phyloP scores from a whole-genome alignment of 2,113 vertebrate genomes.

The Poeciliopsis retropinna region DNA sequence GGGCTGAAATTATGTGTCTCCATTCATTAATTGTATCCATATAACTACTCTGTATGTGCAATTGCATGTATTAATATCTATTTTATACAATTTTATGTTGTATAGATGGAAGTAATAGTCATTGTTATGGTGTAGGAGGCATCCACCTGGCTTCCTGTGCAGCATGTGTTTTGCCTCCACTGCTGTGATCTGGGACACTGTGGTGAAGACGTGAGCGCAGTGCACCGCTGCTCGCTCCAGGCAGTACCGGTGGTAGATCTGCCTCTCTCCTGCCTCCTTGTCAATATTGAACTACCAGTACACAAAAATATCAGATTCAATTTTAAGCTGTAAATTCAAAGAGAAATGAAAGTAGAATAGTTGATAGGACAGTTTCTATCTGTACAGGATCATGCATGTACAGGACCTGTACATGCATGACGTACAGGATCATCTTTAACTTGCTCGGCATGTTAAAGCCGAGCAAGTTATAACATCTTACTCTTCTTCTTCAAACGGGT shows the following conservation, averaged over 20 bases:
- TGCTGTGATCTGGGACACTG: conserved; percentile 95
- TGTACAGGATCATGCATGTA: no score
- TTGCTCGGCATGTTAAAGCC: no score
- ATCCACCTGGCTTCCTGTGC: conserved; percentile 89
- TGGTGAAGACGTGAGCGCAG: conserved; percentile 94
- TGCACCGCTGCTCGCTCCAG: conserved; percentile 92
- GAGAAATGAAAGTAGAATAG: neutral
- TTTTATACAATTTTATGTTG: no score
- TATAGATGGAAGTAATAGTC: neutral
- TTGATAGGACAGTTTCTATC: neutral
- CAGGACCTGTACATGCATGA: no score
- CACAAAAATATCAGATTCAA: neutral
- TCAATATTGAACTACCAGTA: conserved; percentile 89
- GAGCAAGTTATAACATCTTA: no score
- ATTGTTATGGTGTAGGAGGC: neutral
- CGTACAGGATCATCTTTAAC: no score
- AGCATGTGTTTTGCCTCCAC: conserved; percentile 95
- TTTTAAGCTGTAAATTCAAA: neutral
- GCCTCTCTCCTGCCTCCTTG: conserved; percentile 93
- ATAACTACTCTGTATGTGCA: no score
- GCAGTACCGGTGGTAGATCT: conserved; percentile 97
- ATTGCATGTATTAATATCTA: no score
- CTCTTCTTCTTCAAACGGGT: no score
- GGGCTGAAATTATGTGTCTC: no score
- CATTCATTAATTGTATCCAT: no score